Evolutionary conservation across 2,888 invertebrate species (phyloP).

Genomic region (Gymnocheta viridis): DNA sequence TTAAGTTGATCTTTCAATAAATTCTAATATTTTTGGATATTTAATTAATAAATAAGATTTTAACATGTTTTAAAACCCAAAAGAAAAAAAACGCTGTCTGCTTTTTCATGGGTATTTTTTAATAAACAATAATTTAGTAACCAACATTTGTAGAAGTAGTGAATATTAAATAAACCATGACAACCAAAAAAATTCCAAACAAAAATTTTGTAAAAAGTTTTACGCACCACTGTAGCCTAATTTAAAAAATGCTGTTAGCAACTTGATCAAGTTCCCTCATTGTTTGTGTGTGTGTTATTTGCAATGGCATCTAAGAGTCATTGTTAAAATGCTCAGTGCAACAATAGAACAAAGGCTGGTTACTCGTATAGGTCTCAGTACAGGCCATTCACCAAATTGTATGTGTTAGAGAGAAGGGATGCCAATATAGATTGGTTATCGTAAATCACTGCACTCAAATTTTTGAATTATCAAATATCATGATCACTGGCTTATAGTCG

Average conservation of each 20-base stretch:
- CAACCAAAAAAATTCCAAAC: too few relatives aligned
- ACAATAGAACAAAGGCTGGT: slow-evolving; percentile 37
- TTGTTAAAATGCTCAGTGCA: slow-evolving; percentile 46
- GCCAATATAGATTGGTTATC: not conserved
- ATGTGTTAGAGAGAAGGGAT: not conserved
- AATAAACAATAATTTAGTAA: too few relatives aligned
- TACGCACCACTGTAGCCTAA: slow-evolving; percentile 28
- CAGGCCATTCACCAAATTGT: slow-evolving; percentile 1
- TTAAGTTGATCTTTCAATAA: too few relatives aligned
- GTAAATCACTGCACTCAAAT: not conserved
- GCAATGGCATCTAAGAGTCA: slow-evolving; percentile 46
- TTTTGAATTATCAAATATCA: not conserved
- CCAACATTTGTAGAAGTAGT: too few relatives aligned
- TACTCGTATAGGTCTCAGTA: slow-evolving; percentile 3
- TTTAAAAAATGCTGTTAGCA: slow-evolving; percentile 30
- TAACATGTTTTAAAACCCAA: too few relatives aligned
- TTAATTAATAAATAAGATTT: too few relatives aligned
- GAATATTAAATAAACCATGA: too few relatives aligned
- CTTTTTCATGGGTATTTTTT: too few relatives aligned
- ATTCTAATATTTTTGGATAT: too few relatives aligned
- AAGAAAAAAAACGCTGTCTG: too few relatives aligned
- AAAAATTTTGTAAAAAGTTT: not conserved
- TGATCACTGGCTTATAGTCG: too few relatives aligned
- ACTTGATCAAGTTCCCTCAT: slow-evolving; percentile 36
- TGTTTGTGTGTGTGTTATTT: slow-evolving; percentile 9